Base-by-base conservation (phyloP, 2,888 invertebrate genomes). In the Campoplex nolae region DNA sequence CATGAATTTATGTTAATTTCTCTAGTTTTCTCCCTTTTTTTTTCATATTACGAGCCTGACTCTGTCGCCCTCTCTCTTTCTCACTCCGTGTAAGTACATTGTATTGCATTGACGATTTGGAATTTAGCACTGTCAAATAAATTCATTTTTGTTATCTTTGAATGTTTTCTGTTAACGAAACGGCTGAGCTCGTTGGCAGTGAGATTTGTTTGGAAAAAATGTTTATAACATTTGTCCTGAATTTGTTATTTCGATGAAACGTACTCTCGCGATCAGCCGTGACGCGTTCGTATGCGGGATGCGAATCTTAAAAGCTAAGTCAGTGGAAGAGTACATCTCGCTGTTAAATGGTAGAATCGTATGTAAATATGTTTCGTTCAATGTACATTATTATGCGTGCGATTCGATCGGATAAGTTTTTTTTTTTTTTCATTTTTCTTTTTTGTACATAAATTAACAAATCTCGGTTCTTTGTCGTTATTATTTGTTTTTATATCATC, bases 31-130 rank as follows among this genome's bases (percentile, higher is more conserved):
- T 82, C 58, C 79, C 86, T 54, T 83, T 75, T 58, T 83, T 79
- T 83, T 87, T 82, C 83, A 87, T 82, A 54, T 76, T 45, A 32
- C 56, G 54, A 35, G 48, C 81, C 68, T 54, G 65, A 82, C 76
- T 56, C 9, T 65, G 18, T 51, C 62, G 42, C 73, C 75, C 70
- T 86, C 67, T 80, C 86, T 79, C 86, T 89, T 84, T 75, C 88
- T 87, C 83, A 91, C 90, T 92, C 91, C 90, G 89, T 91, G 92
- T 94, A 93, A 93, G 92, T 93, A 94, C 94, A 94, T 93, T 89
- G 90, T 94, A 93, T 94, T 94, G 93, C 93, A 94, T 93, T 93
- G 92, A 92, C 89, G 92, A 92, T 94, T 93, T 93, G 93, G 92
- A 93, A 93, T 94, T 91, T 90, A 92, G 90, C 92, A 90, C 89